These are phyloP conservation scores for Oncopodura yosiiana DNA, from an alignment of 1,140 invertebrate genomes.

Conservation along the genomic window DNA sequence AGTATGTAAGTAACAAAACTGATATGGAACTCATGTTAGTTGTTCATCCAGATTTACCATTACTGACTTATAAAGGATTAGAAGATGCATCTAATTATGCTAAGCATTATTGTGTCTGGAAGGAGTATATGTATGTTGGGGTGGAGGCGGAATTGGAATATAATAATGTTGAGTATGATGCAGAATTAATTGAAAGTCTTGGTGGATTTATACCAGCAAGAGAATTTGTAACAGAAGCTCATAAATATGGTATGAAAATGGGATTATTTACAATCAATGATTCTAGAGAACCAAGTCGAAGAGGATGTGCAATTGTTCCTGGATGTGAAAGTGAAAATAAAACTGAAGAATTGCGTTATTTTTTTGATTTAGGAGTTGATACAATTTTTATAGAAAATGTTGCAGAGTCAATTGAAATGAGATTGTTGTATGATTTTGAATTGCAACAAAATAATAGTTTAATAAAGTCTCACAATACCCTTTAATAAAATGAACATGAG, in stretches of 20 bases:
- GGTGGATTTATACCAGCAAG: conserved; percentile 28
- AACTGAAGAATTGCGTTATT: background rate
- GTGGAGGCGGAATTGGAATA: conserved; percentile 14
- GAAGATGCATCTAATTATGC: conserved; percentile 6
- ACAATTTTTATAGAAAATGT: conserved; percentile 12
- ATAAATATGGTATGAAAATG: conserved; percentile 21
- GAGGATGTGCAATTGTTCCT: background rate
- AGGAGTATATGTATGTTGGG: conserved; percentile 26
- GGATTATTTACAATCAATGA: conserved; percentile 28
- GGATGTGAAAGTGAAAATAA: background rate
- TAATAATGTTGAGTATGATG: background rate
- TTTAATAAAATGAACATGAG: too few species aligned
- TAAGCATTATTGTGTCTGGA: conserved; percentile 23
- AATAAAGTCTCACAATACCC: too few species aligned
- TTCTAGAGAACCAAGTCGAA: conserved; percentile 9
- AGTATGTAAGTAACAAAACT: conserved; percentile 16
- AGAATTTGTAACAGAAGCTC: conserved; percentile 16
- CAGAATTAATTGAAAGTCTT: conserved; percentile 2
- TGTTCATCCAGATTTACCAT: background rate
- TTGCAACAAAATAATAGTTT: background rate
- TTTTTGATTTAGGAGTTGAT: conserved; percentile 6
- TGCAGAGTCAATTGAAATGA: background rate
- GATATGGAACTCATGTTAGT: conserved; percentile 13
- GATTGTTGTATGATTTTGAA: too few species aligned
- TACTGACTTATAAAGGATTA: conserved; percentile 21